Evolutionary conservation across 2,797 vertebrate genomes (phyloP).

Genomic region (Dendrocincla tyrannina): DNA sequence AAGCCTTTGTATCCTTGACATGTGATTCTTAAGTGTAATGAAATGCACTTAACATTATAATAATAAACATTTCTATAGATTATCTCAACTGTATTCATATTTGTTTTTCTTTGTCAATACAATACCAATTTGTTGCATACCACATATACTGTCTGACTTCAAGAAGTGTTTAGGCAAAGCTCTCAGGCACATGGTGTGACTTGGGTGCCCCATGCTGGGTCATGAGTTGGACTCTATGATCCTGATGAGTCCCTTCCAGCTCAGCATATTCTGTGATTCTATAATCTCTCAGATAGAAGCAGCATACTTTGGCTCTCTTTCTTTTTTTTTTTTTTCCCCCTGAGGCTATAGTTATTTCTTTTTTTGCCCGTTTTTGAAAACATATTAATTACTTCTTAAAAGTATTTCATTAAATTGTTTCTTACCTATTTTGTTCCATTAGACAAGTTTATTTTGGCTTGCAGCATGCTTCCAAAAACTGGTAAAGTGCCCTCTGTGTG

Average conservation of each 20-base stretch:
- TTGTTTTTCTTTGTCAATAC: neutral
- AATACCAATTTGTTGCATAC: neutral
- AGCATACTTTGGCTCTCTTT: neutral
- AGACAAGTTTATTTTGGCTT: neutral
- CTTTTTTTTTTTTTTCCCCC: neutral
- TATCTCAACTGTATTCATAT: neutral
- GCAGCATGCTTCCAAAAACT: neutral
- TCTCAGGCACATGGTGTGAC: neutral
- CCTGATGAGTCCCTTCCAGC: neutral
- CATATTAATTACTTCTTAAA: neutral
- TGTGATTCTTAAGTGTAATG: neutral
- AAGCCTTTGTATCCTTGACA: neutral
- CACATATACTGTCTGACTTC: rapidly evolving
- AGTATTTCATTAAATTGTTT: neutral
- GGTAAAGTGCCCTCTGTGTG: neutral
- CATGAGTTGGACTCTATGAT: neutral
- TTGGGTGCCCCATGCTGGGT: neutral
- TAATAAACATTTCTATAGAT: neutral
- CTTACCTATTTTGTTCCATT: neutral
- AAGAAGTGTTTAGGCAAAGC: neutral
- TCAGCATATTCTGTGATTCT: neutral
- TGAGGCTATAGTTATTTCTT: neutral
- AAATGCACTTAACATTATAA: neutral
- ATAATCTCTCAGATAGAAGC: neutral
- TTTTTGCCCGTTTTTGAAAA: neutral